Base-by-base conservation (phyloP, 2,797 vertebrate species). In the Hoplostethus mediterraneus region DNA sequence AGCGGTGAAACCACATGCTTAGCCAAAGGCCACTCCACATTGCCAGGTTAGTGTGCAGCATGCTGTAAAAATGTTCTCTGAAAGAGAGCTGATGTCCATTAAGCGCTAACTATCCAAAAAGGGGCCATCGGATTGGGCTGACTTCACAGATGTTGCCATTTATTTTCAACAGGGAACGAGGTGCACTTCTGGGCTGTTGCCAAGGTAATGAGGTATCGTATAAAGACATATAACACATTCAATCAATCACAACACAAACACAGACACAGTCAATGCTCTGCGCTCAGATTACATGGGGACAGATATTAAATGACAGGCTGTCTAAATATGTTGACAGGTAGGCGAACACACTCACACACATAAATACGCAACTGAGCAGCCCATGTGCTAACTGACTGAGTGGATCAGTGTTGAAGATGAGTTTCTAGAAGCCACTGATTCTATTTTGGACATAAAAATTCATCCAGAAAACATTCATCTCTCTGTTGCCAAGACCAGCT, bases 81-180 rank as follows among this genome's bases (percentile, higher is more conserved):
- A 58, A 10, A 44, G n/a, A 82, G 74, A 82, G 80, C 80, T 83
- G 81, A 83, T 85, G 59, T 73, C 88, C 84, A 93, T 91, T 90
- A 92, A 84, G 83, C 60, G 78, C 79, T 73, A 83, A 88, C 83
- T 76, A 87, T 71, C 75, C 70, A 80, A 86, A 88, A 79, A 75
- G 87, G 79, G 90, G 75, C 74, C 77, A 84, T 63, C 57, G 54
- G 58, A 74, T 68, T 56, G 54, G 70, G 65, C 83, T 80, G 80
- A 74, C 80, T 86, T 88, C 80, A 70, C 84, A 84, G 77, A 83
- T 85, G 84, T 70, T 83, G 62, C 65, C 33, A 65, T 87, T 81
- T 83, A 80, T 90, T 88, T 90, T 87, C 44, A 67, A 71, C 79
- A 63, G 69, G 2, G 44, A 82, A 80, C 55, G 63, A 77, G 68